Evolutionary conservation across 2,888 invertebrate genomes (phyloP).

Genomic region (Callyntrura guangdongensis): DNA sequence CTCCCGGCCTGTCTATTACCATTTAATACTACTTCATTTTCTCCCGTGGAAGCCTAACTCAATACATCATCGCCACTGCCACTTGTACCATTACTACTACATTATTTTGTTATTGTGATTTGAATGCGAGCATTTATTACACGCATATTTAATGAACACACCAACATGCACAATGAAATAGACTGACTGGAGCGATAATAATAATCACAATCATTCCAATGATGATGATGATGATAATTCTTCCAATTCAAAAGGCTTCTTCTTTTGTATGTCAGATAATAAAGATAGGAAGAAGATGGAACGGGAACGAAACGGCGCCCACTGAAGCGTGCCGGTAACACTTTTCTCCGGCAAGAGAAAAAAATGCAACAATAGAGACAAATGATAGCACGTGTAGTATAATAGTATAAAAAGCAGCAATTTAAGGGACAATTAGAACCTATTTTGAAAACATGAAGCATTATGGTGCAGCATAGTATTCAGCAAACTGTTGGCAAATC

Average conservation of each 20-base stretch:
- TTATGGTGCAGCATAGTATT: no score
- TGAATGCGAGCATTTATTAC: background rate
- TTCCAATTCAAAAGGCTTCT: background rate
- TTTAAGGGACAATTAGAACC: no score
- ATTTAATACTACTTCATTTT: constrained; percentile 24
- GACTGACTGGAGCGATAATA: background rate
- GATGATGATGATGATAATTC: background rate
- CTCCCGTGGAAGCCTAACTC: constrained; percentile 15
- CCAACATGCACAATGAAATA: background rate
- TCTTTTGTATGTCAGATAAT: background rate
- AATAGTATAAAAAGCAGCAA: no score
- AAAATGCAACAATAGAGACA: no score
- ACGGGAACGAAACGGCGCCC: background rate
- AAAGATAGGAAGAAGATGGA: background rate
- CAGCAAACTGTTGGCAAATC: no score
- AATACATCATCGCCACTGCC: constrained; percentile 3
- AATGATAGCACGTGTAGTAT: no score
- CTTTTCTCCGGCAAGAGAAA: no score
- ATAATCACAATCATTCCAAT: background rate
- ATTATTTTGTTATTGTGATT: background rate
- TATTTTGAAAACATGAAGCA: no score
- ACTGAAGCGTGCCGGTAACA: no score
- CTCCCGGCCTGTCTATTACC: background rate
- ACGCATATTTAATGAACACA: constrained; percentile 32
- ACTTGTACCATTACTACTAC: no score